These are phyloP conservation scores for Pristionchus entomophagus DNA, from an alignment of 2,888 invertebrate genomes.

Conservation along the genomic window DNA sequence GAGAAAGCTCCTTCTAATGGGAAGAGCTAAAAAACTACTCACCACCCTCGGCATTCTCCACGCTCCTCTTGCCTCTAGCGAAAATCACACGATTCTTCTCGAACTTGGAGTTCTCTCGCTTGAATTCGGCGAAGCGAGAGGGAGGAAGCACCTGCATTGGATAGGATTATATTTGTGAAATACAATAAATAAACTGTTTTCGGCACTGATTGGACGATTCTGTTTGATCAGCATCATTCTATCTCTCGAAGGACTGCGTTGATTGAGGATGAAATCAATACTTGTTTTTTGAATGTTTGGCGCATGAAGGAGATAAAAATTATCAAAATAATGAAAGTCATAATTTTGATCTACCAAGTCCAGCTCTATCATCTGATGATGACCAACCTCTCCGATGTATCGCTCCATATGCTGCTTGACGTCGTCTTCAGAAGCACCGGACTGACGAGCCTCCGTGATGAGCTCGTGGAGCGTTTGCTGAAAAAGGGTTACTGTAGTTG, in stretches of 20 bases:
- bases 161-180: neutral
- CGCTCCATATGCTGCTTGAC: slow-evolving; percentile 50
- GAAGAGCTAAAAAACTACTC: too few species aligned
- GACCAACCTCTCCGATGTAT: slow-evolving; percentile 53
- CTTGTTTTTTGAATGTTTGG: neutral
- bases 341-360: too few species aligned
- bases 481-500: neutral
- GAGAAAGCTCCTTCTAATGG: too few species aligned
- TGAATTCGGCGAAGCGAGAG: slow-evolving; percentile 50
- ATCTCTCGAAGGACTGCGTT: too few species aligned
- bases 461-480: slow-evolving; percentile 55
- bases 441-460: slow-evolving; percentile 52
- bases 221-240: too few species aligned
- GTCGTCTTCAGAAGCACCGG: slow-evolving; percentile 50
- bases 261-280: too few species aligned
- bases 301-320: neutral
- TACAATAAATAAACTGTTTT: neutral
- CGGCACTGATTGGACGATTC: too few species aligned
- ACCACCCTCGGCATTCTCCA: neutral
- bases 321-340: neutral
- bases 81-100: slow-evolving; percentile 42
- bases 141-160: slow-evolving; percentile 48
- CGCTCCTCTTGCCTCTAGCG: slow-evolving; percentile 38
- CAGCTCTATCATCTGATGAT: too few species aligned
- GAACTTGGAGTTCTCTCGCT: slow-evolving; percentile 52